Evolutionary conservation across 2,888 invertebrate species (phyloP).

Genomic region (Cistogaster globosa): DNA sequence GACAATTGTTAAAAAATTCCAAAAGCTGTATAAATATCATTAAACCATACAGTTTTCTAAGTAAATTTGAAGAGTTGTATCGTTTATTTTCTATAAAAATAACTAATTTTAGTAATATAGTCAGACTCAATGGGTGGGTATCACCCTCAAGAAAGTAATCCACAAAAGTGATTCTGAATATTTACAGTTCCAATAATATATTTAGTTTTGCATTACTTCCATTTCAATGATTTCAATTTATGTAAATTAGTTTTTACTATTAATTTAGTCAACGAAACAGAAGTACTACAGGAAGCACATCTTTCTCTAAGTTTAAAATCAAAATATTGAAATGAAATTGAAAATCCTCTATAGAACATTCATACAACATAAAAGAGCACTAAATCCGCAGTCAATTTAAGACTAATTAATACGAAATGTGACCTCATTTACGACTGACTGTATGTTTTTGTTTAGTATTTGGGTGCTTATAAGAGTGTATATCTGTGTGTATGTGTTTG

Average conservation of each 20-base stretch:
- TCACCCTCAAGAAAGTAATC: too few relatives aligned
- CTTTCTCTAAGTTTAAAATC: not conserved
- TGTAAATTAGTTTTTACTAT: slow-evolving; percentile 63
- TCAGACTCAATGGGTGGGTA: too few relatives aligned
- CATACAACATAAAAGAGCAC: not conserved
- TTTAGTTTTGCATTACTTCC: slow-evolving; percentile 11
- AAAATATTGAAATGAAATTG: not conserved
- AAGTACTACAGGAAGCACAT: slow-evolving; percentile 22
- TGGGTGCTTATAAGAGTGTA: not conserved
- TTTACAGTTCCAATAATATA: too few relatives aligned
- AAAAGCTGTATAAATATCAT: too few relatives aligned
- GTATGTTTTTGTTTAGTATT: not conserved
- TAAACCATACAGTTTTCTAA: too few relatives aligned
- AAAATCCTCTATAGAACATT: slow-evolving; percentile 17
- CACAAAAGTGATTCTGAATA: too few relatives aligned
- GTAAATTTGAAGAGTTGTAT: too few relatives aligned
- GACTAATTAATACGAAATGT: slow-evolving; percentile 69
- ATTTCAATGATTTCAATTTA: slow-evolving; percentile 58
- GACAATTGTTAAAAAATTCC: too few relatives aligned
- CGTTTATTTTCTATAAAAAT: too few relatives aligned
- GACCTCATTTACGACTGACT: slow-evolving; percentile 60
- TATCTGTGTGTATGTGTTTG: not conserved
- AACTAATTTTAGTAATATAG: too few relatives aligned
- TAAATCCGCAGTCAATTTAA: slow-evolving; percentile 32
- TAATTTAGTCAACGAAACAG: slow-evolving; percentile 67